A percentile compares a stretch with the other conserved stretches of the same genome.
These are phyloP conservation scores for Campaea margaritaria DNA, from an alignment of 2,888 invertebrate species.

Conservation along the genomic window DNA sequence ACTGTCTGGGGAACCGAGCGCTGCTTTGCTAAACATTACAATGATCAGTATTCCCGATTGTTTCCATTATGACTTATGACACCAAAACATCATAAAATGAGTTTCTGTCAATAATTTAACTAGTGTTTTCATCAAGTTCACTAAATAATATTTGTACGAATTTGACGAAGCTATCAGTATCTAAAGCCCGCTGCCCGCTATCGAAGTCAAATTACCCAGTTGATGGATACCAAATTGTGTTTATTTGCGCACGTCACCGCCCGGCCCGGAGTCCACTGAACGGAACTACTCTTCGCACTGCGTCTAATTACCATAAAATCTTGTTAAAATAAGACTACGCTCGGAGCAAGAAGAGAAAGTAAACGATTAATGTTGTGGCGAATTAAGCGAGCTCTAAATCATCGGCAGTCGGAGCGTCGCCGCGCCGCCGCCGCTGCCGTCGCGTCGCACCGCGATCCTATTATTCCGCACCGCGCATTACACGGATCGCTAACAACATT, in stretches of 20 bases:
- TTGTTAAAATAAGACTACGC: conserved; percentile 44
- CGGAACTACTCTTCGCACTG: conserved; percentile 31
- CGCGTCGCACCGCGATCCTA: no score
- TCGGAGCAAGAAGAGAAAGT: conserved; percentile 48
- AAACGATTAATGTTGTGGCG: conserved; percentile 41
- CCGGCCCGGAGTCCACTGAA: conserved; percentile 7
- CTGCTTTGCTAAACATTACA: neutral
- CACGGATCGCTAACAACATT: conserved; percentile 17
- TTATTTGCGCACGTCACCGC: conserved; percentile 11
- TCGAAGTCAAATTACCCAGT: conserved; percentile 2
- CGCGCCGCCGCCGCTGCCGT: no score
- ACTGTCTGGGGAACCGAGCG: conserved; percentile 8
- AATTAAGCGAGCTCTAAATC: conserved; percentile 32
- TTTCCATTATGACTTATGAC: no score
- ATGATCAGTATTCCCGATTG: neutral
- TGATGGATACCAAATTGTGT: conserved; percentile 11
- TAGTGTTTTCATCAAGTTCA: no score
- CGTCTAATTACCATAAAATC: conserved; percentile 45
- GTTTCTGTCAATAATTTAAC: no score
- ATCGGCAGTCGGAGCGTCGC: conserved; percentile 12
- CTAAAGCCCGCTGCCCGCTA: neutral
- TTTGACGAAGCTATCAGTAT: neutral
- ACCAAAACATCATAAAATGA: no score
- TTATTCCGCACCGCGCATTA: neutral
- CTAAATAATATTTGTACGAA: neutral